phyloP scores from a whole-genome alignment of 2,797 vertebrate species.

The Halcyon chelicuti region DNA sequence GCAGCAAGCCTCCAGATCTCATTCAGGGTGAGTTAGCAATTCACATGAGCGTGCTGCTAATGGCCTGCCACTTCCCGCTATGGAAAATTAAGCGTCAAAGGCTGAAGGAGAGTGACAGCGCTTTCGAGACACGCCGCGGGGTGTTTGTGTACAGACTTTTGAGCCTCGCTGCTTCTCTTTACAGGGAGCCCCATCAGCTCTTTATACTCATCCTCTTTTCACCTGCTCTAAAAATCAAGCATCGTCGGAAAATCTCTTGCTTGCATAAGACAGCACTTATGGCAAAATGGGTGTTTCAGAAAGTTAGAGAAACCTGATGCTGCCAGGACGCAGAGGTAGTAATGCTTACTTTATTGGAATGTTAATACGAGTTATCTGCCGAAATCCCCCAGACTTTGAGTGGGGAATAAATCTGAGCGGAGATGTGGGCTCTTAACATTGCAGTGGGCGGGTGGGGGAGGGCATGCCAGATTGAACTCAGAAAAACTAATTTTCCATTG shows the following conservation, averaged over 20 bases:
- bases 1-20: neutral
- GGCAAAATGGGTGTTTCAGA: neutral
- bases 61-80: neutral
- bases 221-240: neutral
- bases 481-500: slow-evolving; percentile 8
- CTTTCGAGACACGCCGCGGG: neutral
- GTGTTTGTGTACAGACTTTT: neutral
- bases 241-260: neutral
- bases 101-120: neutral
- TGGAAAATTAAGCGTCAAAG: neutral
- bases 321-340: neutral
- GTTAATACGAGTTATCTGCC: neutral
- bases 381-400: accelerated
- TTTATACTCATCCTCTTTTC: neutral
- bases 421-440: neutral
- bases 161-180: neutral
- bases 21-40: neutral
- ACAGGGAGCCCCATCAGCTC: neutral
- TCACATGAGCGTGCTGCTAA: neutral
- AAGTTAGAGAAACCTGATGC: neutral
- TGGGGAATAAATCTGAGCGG: neutral
- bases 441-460: neutral
- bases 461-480: neutral
- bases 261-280: neutral
- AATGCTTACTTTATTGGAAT: neutral